Evolutionary conservation across 2,888 invertebrate genomes (phyloP), one percentile per base, ranked within the genome.

Genomic region (Drosophila nigritarsus): DNA sequence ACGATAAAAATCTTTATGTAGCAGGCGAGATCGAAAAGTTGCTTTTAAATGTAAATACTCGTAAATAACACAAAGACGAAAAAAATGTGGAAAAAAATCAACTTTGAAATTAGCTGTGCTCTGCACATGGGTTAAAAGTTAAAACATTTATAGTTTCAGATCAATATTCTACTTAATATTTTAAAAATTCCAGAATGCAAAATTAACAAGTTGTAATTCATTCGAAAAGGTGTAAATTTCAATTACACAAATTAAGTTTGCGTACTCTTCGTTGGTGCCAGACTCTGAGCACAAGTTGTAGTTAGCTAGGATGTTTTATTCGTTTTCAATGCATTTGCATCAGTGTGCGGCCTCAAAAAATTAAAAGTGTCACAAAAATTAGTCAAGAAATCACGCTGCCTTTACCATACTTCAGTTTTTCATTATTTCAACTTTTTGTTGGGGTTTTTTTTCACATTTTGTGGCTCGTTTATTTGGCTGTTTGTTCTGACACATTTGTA

Each of bases 311-410:
- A 50, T 29, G 18, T 38, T 55, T 29, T n/a, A 15, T 1, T 7
- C n/a, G 13, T 4, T 51, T 20, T 3, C 6, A 15, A 29, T 15
- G 50, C 34, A 65, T 27, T 34, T 30, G 49, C 20, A 20, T 24
- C 49, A 70, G 40, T 40, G 67, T 67, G 40, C 63, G 49, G 49
- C 38, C 66, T 73, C 87, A 85, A 89, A 83, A 85, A 85, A 73
- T 90, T 87, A 89, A 90, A 90, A 90, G 90, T 86, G 90, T 86
- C 85, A 89, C 89, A 90, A 90, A 86, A 86, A 86, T 86, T 86
- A 86, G 85, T 86, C 90, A 86, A 85, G 85, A 85, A 90, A 85
- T 85, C 85, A 83, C 87, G 89, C 83, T 76, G 80, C 58, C 83
- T 53, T 53, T 53, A 27, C 58, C 63, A 36, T 32, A 60, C 54